Percentiles rank a stretch among this genome's conserved stretches.
Evolutionary conservation across 2,797 vertebrate genomes (phyloP).

Genomic region (Phoeniculus purpureus): DNA sequence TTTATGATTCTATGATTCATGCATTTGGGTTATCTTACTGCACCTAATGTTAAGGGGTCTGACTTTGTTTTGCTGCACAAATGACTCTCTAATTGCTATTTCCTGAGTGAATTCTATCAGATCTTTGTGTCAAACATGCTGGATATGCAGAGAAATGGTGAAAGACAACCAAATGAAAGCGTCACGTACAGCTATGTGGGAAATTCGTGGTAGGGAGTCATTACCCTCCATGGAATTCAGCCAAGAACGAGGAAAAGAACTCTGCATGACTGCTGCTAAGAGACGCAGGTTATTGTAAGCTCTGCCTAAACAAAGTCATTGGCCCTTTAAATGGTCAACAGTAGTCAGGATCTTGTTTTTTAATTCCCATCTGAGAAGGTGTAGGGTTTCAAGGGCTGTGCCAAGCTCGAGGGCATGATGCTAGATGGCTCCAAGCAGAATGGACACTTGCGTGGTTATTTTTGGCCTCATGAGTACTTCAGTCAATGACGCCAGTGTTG

Average conservation of each 20-base stretch:
- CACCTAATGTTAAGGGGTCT: accelerated
- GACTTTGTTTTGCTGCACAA: neutral
- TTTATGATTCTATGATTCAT: neutral
- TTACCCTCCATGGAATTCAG: neutral
- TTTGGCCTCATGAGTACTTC: neutral
- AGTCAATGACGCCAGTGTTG: neutral
- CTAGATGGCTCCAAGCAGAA: neutral
- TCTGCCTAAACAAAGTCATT: neutral
- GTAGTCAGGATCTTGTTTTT: neutral
- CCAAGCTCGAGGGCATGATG: neutral
- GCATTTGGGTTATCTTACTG: neutral
- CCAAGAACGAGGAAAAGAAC: neutral
- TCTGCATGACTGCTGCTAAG: neutral
- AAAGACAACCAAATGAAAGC: neutral
- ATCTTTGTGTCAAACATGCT: neutral
- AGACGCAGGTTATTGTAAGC: accelerated
- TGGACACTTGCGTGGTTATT: constrained; percentile 25
- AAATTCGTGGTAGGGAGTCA: neutral
- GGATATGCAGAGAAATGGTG: neutral
- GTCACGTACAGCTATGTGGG: neutral
- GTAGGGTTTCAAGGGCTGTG: constrained; percentile 12
- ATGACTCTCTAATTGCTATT: neutral
- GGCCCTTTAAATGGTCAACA: neutral
- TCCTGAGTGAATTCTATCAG: neutral
- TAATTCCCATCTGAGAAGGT: neutral